Evolutionary conservation across 64 coral and sea anemone genomes (phyloP), one percentile per base, ranked within the genome.

Genomic region (Porites lutea): DNA sequence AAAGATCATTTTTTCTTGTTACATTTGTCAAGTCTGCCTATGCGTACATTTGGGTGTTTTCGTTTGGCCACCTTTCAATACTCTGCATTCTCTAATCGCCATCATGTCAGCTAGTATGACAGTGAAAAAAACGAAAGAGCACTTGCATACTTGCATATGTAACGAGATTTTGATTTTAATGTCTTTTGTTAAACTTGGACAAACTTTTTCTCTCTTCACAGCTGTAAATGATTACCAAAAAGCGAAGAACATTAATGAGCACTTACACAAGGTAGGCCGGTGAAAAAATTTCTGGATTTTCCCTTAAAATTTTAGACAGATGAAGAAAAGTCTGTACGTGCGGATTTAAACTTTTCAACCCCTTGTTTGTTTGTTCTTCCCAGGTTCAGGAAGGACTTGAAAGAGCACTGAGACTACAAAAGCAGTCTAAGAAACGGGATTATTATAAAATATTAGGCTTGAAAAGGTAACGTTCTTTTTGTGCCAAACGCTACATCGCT

Each of bases 331-430:
- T 57, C 12, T 12, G 12, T 7, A 57, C 3, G 5, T 55, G 5
- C 5, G 53, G 53, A 11, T 0, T 11, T 7, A 55, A 11, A 55
- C 53, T 37, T 37, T 37, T 37, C 27, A 57, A 57, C 7, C 54
- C 7, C 65, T 69, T 52, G 15, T 12, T 46, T 48, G 59, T 72
- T 16, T 61, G 50, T 16, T 5, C 1, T 77, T 46, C 90, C 0
- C 50, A 98, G 96, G 94, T 99, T 59, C 97, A 99, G 91, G 97
- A 99, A 96, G 97, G 97, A 54, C 83, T 99, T 6, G 97, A 99
- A 8, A 96, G 86, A 96, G 97, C 97, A 13, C 92, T 92, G 72
- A 93, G 80, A 87, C 89, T 99, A 91, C 94, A 91, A 45, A 99
- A 99, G 52, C 97, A 99, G 50, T 99, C 97, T 6, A 91, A 99